Conservation (phyloP, 2,888 invertebrate genomes). For the Drosophila fungiperda region DNA sequence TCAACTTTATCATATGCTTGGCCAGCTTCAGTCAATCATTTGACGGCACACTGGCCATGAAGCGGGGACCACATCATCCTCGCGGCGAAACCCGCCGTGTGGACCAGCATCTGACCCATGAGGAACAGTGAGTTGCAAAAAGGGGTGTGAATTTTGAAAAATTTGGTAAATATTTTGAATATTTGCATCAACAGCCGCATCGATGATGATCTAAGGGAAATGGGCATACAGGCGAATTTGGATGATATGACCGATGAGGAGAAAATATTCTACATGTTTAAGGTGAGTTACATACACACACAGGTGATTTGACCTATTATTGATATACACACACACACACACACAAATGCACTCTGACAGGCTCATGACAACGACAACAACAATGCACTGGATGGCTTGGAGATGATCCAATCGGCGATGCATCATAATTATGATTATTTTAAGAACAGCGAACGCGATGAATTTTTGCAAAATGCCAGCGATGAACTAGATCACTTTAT, state of each 20-base stretch:
- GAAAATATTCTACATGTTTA: constrained; percentile 85
- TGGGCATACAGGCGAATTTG: constrained; percentile 87
- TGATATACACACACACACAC: neutral
- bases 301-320: rapidly evolving
- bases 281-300: constrained; percentile 61
- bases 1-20: constrained; percentile 80
- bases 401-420: constrained; percentile 89
- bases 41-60: constrained; percentile 66
- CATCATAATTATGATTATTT: constrained; percentile 87
- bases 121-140: constrained; percentile 88
- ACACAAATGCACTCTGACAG: constrained; percentile 48
- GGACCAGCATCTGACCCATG: constrained; percentile 90
- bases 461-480: constrained; percentile 77
- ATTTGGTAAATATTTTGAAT: neutral
- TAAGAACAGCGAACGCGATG: constrained; percentile 78
- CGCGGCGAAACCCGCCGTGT: constrained; percentile 87
- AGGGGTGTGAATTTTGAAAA: neutral
- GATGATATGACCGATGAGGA: constrained; percentile 93
- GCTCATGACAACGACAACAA: constrained; percentile 96
- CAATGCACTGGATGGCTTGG: constrained; percentile 94
- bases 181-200: constrained; percentile 88
- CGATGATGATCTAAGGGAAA: constrained; percentile 90
- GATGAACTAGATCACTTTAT: constrained; percentile 84
- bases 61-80: constrained; percentile 90
- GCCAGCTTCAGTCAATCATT: constrained; percentile 78